These are phyloP conservation scores for Drosophila neoperkinsi DNA, from an alignment of 2,888 invertebrate genomes.

Conservation along the genomic window DNA sequence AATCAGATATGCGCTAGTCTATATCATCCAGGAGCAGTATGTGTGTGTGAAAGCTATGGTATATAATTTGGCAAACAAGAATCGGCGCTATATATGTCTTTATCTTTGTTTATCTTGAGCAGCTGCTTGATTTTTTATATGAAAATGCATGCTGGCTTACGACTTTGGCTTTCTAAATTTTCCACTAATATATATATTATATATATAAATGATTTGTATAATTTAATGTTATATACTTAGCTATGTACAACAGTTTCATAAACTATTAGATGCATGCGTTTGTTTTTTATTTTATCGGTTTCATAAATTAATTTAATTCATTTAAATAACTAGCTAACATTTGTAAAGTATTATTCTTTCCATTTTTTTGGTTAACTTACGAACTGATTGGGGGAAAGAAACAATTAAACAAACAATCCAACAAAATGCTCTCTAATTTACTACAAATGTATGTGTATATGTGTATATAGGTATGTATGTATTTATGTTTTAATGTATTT, in stretches of 20 bases:
- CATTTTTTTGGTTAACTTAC: slow-evolving; percentile 31
- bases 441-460: slow-evolving; percentile 46
- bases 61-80: slow-evolving; percentile 48
- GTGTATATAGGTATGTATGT: slow-evolving; percentile 21
- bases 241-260: slow-evolving; percentile 78
- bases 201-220: slow-evolving; percentile 42
- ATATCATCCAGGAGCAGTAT: slow-evolving; percentile 57
- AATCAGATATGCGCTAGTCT: slow-evolving; percentile 35
- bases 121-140: slow-evolving; percentile 44
- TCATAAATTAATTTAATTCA: slow-evolving; percentile 63
- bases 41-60: slow-evolving; percentile 32
- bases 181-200: slow-evolving; percentile 43
- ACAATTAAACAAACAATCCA: slow-evolving; percentile 62
- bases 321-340: slow-evolving; percentile 81
- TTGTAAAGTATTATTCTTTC: slow-evolving; percentile 42
- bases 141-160: slow-evolving; percentile 79
- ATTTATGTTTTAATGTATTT: slow-evolving; percentile 9
- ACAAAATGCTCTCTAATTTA: slow-evolving; percentile 54
- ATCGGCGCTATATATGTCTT: slow-evolving; percentile 39
- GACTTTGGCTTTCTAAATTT: slow-evolving; percentile 68
- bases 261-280: slow-evolving; percentile 63
- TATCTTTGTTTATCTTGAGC: slow-evolving; percentile 30
- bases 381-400: slow-evolving; percentile 41
- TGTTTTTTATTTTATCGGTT: slow-evolving; percentile 30
- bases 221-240: slow-evolving; percentile 50